Base-by-base conservation (phyloP, 2,888 invertebrate genomes). In the Punctoribates punctum region DNA sequence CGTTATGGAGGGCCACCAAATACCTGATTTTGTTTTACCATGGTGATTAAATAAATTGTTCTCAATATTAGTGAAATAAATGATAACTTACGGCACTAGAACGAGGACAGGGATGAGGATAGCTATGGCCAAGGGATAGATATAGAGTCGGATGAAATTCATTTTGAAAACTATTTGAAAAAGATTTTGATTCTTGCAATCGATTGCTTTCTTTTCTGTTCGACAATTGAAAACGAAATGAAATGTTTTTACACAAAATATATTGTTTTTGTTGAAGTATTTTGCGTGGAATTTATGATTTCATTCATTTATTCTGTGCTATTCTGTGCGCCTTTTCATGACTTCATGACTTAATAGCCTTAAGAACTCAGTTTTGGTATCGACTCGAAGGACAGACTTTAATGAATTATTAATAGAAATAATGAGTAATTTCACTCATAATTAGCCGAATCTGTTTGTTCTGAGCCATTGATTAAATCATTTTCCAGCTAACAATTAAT, bases 311-410 rank as follows among this genome's bases (percentile, higher is more conserved):
- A 54, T 54, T n/a, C n/a, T n/a, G n/a, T n/a, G n/a, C n/a, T n/a
- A n/a, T n/a, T n/a, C n/a, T n/a, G n/a, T n/a, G n/a, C n/a, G n/a
- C n/a, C n/a, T n/a, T n/a, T n/a, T n/a, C n/a, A n/a, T n/a, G n/a
- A n/a, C n/a, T 54, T 54, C 54, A 54, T 54, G 54, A 54, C 54
- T 54, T n/a, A 54, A 54, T 54, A 48, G 54, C 20, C 11, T 20
- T 4, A 23, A 4, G 23, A 54, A n/a, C 11, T 48, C n/a, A n/a
- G 48, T 15, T 54, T 54, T 54, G n/a, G 2, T 4, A 54, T 23
- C 5, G 20, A 54, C 20, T 54, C 20, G 54, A 54, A 54, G 54
- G 54, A 23, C 23, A 54, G 20, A 4, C 20, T 20, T 20, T 20
- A 20, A 54, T 54, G 54, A 54, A 54, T 54, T 54, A 54, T 54